These are phyloP conservation scores for Danio choprae DNA, from an alignment of 2,797 vertebrate genomes.

Conservation along the genomic window DNA sequence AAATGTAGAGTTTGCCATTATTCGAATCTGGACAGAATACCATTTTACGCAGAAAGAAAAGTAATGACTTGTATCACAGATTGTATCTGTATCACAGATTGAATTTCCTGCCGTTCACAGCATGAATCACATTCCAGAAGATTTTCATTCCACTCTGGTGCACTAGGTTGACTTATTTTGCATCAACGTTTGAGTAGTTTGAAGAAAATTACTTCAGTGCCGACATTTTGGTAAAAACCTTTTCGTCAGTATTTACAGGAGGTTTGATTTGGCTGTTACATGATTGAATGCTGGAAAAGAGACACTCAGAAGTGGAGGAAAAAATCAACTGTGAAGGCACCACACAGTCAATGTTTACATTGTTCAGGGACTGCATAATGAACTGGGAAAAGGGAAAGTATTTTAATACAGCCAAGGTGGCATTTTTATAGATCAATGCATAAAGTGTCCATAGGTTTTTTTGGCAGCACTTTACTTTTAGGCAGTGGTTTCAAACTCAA, in stretches of 20 bases:
- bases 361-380: background rate
- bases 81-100: background rate
- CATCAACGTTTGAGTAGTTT: background rate
- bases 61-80: background rate
- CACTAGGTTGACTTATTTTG: background rate
- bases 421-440: too few species aligned
- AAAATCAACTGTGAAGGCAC: background rate
- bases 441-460: too few species aligned
- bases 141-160: background rate
- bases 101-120: constrained; percentile 2
- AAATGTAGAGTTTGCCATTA: background rate
- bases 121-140: background rate
- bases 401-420: background rate
- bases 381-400: background rate
- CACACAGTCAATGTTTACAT: background rate
- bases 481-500: too few species aligned
- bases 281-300: background rate
- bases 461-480: too few species aligned
- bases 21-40: background rate
- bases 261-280: background rate
- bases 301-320: background rate
- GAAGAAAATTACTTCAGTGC: background rate
- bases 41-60: background rate
- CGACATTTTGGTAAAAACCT: background rate
- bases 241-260: background rate